Evolutionary conservation across 2,113 vertebrate species (phyloP).

Genomic region (Tragelaphus scriptus): DNA sequence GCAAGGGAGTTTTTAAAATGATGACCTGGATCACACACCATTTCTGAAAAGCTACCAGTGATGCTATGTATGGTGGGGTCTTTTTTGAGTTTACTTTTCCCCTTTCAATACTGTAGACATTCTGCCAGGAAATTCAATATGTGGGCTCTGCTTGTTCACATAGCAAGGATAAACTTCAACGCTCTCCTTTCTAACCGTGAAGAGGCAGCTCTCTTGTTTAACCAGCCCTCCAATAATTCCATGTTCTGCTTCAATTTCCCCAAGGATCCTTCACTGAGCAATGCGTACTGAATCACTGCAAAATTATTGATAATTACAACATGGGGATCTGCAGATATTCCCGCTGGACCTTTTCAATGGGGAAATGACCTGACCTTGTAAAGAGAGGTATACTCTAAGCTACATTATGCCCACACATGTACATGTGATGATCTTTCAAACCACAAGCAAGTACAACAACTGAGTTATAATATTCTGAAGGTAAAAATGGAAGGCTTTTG

Average conservation of each 20-base stretch:
- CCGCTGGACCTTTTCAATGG: neutral
- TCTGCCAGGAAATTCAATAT: neutral
- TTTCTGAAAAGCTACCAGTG: neutral
- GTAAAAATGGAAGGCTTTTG: slow-evolving; percentile 2
- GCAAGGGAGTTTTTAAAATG: fast-evolving
- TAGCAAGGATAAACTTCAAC: neutral
- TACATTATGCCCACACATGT: fast-evolving
- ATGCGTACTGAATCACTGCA: slow-evolving; percentile 52
- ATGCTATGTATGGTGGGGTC: neutral
- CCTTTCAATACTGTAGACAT: neutral
- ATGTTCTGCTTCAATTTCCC: slow-evolving; percentile 57
- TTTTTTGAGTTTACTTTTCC: neutral
- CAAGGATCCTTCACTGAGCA: slow-evolving; percentile 59
- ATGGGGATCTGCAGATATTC: neutral
- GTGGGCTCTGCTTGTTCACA: slow-evolving; percentile 23
- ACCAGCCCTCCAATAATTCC: slow-evolving; percentile 53
- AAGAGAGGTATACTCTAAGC: neutral
- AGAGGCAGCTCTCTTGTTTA: slow-evolving; percentile 58
- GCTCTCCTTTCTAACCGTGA: slow-evolving; percentile 45
- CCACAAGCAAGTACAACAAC: neutral
- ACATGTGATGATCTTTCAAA: neutral
- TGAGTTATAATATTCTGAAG: slow-evolving; percentile 36
- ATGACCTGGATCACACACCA: neutral
- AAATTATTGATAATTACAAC: slow-evolving; percentile 61
- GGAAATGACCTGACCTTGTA: fast-evolving